Evolutionary conservation across 2,888 invertebrate species (phyloP).

Genomic region (Diogma glabrata): DNA sequence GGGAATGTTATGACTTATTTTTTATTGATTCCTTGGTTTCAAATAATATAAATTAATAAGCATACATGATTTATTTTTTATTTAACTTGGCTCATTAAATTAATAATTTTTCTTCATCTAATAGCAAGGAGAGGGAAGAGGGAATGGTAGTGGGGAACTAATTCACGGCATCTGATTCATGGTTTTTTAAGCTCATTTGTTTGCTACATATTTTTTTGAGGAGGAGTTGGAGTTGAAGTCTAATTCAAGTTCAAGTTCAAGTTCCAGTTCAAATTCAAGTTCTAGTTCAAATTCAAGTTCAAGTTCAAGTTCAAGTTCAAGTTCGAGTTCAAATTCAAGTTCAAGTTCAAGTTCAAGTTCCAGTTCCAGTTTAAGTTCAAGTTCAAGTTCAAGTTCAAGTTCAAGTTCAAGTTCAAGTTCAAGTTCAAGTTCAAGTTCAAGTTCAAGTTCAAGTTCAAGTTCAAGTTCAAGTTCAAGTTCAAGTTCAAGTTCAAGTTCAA

Average conservation of each 20-base stretch:
- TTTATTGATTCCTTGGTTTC: too few species aligned
- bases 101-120: too few species aligned
- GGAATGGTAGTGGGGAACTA: too few species aligned
- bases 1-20: too few species aligned
- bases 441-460: conserved; percentile 11
- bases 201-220: too few species aligned
- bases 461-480: conserved; percentile 1
- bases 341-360: conserved; percentile 3
- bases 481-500: not conserved
- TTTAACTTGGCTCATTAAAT: too few species aligned
- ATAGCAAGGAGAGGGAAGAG: too few species aligned
- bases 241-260: not conserved
- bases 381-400: conserved; percentile 8
- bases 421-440: conserved; percentile 10
- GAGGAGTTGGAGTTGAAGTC: too few species aligned
- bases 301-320: not conserved
- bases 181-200: too few species aligned
- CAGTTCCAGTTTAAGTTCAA: conserved; percentile 9
- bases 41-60: too few species aligned
- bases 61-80: too few species aligned
- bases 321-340: not conserved
- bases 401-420: conserved; percentile 9
- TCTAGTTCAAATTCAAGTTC: not conserved
- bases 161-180: too few species aligned
- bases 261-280: not conserved